Evolutionary conservation across 92 coral and sea anemone species (phyloP).

Genomic region (Micromussa lordhowensis): DNA sequence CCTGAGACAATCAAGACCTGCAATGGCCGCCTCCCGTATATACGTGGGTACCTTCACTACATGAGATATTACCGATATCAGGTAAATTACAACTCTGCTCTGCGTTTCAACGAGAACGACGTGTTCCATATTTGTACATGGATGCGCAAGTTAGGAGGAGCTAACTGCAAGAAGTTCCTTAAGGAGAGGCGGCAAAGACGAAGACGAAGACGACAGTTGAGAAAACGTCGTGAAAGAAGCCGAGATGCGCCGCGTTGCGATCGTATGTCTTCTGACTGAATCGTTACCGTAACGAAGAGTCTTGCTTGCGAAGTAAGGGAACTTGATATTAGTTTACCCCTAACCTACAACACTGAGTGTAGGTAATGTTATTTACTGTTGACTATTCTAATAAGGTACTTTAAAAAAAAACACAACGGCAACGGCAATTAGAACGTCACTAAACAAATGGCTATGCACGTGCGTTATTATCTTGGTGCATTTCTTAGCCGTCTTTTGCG

Average conservation of each 20-base stretch:
- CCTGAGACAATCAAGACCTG: constrained; percentile 6
- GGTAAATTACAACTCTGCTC: constrained; percentile 87
- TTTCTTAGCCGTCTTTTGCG: too few species aligned
- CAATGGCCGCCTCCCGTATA: background rate
- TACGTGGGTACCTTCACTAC: background rate
- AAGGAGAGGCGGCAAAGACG: constrained; percentile 38
- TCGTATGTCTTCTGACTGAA: background rate
- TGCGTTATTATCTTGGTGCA: too few species aligned
- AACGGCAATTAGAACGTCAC: too few species aligned
- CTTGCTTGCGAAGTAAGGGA: background rate
- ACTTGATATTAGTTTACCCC: background rate
- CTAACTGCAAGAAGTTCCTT: constrained; percentile 18
- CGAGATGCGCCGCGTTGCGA: constrained; percentile 3
- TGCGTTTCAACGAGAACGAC: constrained; percentile 80
- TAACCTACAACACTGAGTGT: background rate
- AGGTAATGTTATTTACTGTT: background rate
- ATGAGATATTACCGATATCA: background rate
- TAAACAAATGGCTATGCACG: too few species aligned
- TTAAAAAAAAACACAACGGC: too few species aligned
- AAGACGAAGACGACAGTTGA: constrained; percentile 18
- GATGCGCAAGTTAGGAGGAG: constrained; percentile 73
- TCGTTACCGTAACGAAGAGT: background rate
- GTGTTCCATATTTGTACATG: constrained; percentile 88
- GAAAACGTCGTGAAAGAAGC: constrained; percentile 37
- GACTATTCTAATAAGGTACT: background rate